A percentile compares a stretch with the other conserved stretches of the same genome.
These are phyloP conservation scores for Anaspis maculata DNA, from an alignment of 2,888 invertebrate genomes.

Conservation along the genomic window DNA sequence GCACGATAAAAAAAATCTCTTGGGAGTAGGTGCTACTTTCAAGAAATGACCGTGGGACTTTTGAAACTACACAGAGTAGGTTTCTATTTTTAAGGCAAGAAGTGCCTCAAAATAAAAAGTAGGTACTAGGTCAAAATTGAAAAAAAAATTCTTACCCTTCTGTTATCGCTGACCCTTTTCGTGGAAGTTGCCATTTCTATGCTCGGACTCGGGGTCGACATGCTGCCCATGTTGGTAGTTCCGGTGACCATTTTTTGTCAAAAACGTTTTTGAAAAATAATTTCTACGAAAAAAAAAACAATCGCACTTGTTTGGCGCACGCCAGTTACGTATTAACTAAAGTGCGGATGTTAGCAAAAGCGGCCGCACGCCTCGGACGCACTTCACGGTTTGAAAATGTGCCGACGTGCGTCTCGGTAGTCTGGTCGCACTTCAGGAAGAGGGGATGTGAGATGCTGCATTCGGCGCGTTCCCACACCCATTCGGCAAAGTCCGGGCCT, in stretches of 20 bases:
- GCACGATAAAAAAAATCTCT: too few relatives aligned
- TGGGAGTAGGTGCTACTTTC: too few relatives aligned
- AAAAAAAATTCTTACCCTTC: conserved; percentile 26
- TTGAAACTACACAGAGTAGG: background rate
- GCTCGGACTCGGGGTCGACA: conserved; percentile 4
- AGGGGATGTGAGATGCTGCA: conserved; percentile 21
- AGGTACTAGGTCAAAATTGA: too few relatives aligned
- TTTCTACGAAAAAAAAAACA: too few relatives aligned
- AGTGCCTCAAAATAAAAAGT: too few relatives aligned
- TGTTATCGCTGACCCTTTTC: conserved; percentile 27
- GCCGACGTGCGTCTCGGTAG: conserved; percentile 11
- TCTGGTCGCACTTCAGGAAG: conserved; percentile 5
- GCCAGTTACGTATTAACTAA: background rate
- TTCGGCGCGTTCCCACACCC: conserved; percentile 34
- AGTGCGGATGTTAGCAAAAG: too few relatives aligned
- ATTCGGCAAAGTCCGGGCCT: conserved; percentile 22
- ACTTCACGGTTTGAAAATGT: too few relatives aligned
- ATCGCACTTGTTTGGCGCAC: too few relatives aligned
- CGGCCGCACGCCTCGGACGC: too few relatives aligned
- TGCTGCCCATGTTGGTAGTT: conserved; percentile 13
- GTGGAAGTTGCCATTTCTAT: conserved; percentile 15
- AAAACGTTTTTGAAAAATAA: too few relatives aligned
- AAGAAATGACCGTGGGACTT: background rate
- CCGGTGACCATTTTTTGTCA: conserved; percentile 14
- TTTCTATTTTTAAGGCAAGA: too few relatives aligned